phyloP scores from a whole-genome alignment of 2,888 invertebrate genomes.

The Pocota personata region DNA sequence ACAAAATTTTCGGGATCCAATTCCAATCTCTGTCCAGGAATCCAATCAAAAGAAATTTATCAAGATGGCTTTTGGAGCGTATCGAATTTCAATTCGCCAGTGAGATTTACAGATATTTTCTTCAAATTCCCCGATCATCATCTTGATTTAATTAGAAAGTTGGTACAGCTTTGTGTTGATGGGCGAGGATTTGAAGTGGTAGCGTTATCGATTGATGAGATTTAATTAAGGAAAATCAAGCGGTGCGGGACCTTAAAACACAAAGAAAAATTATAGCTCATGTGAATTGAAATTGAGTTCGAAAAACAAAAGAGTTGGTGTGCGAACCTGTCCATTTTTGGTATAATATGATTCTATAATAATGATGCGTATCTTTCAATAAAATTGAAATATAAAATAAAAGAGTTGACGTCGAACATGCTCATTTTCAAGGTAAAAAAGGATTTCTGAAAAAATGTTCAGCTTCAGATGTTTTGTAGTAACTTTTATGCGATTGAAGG shows the following conservation, averaged over 20 bases:
- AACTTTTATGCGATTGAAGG: too few species aligned
- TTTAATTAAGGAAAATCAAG: not conserved
- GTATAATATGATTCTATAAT: too few species aligned
- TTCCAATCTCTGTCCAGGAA: conserved; percentile 39
- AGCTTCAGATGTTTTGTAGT: too few species aligned
- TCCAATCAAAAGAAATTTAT: conserved; percentile 60
- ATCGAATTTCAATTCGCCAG: conserved; percentile 55
- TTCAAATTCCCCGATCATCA: conserved; percentile 7
- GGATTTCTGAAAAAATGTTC: too few species aligned
- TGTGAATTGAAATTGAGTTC: not conserved
- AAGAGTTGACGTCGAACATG: too few species aligned
- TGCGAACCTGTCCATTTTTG: not conserved
- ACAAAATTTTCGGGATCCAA: conserved; percentile 6
- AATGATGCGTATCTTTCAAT: too few species aligned
- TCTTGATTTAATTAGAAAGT: conserved; percentile 58
- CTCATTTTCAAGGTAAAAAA: too few species aligned
- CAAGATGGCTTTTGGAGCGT: conserved; percentile 58
- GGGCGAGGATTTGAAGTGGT: not conserved
- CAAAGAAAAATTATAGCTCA: not conserved
- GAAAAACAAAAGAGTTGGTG: conserved; percentile 30
- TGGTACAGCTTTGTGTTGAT: not conserved
- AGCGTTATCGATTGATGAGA: not conserved
- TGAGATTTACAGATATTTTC: conserved; percentile 22
- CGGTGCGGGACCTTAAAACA: too few species aligned
- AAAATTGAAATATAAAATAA: too few species aligned